phyloP scores from a whole-genome alignment of 2,113 vertebrate genomes.

The Oryzias celebensis region DNA sequence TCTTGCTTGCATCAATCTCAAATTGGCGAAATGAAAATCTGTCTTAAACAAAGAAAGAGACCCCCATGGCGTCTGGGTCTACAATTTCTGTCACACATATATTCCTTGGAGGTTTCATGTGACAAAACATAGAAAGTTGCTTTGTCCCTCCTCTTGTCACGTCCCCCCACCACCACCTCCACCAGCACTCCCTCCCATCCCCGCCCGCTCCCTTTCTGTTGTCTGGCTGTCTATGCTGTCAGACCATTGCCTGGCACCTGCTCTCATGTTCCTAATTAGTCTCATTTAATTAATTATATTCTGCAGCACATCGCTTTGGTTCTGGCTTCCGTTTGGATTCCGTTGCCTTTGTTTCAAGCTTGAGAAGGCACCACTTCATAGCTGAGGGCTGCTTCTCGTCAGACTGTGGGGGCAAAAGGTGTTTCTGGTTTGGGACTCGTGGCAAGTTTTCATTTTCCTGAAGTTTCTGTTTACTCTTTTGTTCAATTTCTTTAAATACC shows the following conservation, averaged over 20 bases:
- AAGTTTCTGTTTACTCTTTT: background rate
- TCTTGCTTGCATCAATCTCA: constrained; percentile 73
- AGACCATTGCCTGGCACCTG: constrained; percentile 87
- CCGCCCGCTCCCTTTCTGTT: constrained; percentile 67
- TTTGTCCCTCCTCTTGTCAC: constrained; percentile 81
- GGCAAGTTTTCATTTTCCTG: background rate
- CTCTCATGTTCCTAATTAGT: constrained; percentile 93
- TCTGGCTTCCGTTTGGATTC: constrained; percentile 60
- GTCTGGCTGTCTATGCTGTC: constrained; percentile 84
- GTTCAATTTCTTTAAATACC: constrained; percentile 24
- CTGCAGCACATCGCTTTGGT: constrained; percentile 79
- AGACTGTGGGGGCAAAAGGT: constrained; percentile 3
- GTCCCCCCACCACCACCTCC: constrained; percentile 66
- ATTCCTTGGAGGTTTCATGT: constrained; percentile 84
- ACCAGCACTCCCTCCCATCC: constrained; percentile 52
- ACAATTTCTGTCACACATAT: constrained; percentile 79
- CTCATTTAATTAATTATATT: constrained; percentile 91
- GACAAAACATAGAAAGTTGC: constrained; percentile 84
- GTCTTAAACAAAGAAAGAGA: constrained; percentile 75
- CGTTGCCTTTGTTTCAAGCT: constrained; percentile 60
- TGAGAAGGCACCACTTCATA: constrained; percentile 30
- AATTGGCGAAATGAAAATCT: constrained; percentile 79
- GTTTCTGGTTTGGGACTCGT: constrained; percentile 6
- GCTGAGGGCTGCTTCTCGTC: background rate
- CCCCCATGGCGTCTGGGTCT: constrained; percentile 74